phyloP scores from a whole-genome alignment of 2,888 invertebrate species.

The Metopia argyrocephala region DNA sequence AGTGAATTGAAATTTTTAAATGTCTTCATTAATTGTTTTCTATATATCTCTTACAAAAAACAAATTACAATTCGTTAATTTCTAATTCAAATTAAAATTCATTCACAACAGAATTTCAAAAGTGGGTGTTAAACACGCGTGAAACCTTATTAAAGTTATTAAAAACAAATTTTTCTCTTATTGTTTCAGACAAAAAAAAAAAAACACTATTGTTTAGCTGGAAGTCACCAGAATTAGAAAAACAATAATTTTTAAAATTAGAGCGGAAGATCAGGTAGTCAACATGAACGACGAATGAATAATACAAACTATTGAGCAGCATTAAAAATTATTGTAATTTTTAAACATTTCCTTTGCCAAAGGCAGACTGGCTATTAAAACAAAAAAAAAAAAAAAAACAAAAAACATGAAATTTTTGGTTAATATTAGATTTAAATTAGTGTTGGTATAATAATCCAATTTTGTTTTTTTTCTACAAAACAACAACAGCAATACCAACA shows the following conservation, averaged over 20 bases:
- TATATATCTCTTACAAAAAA: too few relatives aligned
- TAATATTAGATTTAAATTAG: slow-evolving; percentile 6
- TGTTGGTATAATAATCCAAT: slow-evolving; percentile 52
- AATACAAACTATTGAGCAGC: slow-evolving; percentile 4
- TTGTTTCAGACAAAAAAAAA: too few relatives aligned
- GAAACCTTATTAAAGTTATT: slow-evolving; percentile 31
- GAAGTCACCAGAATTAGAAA: background rate
- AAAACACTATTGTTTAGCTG: too few relatives aligned
- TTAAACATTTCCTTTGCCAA: slow-evolving; percentile 44
- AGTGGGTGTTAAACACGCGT: slow-evolving; percentile 12
- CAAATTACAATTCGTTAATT: background rate
- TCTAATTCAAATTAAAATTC: background rate
- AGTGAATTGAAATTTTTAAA: background rate
- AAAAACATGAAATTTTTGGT: too few relatives aligned
- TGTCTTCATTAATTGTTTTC: background rate
- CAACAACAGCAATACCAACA: slow-evolving; percentile 8
- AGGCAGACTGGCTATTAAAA: too few relatives aligned
- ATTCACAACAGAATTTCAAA: background rate
- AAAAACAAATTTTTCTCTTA: slow-evolving; percentile 35
- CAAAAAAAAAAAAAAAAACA: background rate
- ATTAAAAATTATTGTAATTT: slow-evolving; percentile 52
- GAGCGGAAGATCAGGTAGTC: slow-evolving; percentile 35
- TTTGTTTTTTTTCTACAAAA: slow-evolving; percentile 11
- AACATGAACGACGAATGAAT: slow-evolving; percentile 4
- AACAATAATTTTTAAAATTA: slow-evolving; percentile 12